Conservation (phyloP, 2,888 invertebrate genomes). For the Cataglyphis albicans region DNA sequence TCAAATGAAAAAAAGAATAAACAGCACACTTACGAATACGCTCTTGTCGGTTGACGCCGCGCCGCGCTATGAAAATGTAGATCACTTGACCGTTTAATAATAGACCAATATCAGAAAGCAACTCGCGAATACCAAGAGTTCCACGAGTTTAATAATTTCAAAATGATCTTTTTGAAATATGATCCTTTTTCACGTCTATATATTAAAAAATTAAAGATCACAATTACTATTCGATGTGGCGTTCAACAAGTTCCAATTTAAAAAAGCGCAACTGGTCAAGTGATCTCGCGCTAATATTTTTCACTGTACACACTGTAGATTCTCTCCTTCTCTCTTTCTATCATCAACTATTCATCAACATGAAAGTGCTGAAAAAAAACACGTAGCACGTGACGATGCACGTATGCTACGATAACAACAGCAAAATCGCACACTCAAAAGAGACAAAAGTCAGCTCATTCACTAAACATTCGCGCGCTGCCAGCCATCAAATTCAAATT, state of each 20-base stretch:
- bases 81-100: constrained; percentile 66
- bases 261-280: constrained; percentile 74
- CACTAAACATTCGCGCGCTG: constrained; percentile 79
- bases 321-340: constrained; percentile 48
- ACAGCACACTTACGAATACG: constrained; percentile 36
- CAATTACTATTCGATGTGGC: not conserved
- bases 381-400: constrained; percentile 63
- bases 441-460: constrained; percentile 65
- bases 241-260: constrained; percentile 1
- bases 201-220: not conserved
- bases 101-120: constrained; percentile 20
- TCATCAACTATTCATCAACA: constrained; percentile 51
- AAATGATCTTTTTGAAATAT: not conserved
- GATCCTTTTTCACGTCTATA: not conserved
- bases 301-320: constrained; percentile 70
- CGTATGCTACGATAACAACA: constrained; percentile 32
- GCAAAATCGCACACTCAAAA: constrained; percentile 45
- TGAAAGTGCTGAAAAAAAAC: constrained; percentile 55
- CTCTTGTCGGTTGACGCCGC: constrained; percentile 64
- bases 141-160: constrained; percentile 42
- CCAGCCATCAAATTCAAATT: constrained; percentile 70
- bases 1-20: not conserved
- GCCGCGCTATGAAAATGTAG: constrained; percentile 71
- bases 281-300: constrained; percentile 81
- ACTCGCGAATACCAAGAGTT: constrained; percentile 46